These are phyloP conservation scores for Lethrus apterus DNA, from an alignment of 1,140 invertebrate species.

Conservation along the genomic window DNA sequence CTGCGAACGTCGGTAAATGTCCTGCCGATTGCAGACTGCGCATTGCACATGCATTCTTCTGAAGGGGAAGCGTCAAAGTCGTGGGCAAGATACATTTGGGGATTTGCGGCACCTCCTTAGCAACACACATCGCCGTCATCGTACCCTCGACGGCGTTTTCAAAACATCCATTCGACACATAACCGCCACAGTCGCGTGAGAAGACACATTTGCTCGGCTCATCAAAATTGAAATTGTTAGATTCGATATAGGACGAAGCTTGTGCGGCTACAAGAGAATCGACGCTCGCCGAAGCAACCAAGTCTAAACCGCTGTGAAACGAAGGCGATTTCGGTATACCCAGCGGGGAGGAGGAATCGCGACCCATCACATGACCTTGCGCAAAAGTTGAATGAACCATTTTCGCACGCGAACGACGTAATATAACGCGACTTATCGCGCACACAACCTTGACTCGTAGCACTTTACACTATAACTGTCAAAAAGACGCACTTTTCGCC, in stretches of 20 bases:
- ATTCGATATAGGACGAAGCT: slow-evolving; percentile 7
- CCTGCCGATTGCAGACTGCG: slow-evolving; percentile 21
- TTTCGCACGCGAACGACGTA: slow-evolving; percentile 34
- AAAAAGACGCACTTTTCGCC: slow-evolving; percentile 3
- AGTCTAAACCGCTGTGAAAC: slow-evolving; percentile 72
- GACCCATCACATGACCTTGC: slow-evolving; percentile 44
- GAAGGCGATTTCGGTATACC: slow-evolving; percentile 77
- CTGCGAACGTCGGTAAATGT: slow-evolving; percentile 21
- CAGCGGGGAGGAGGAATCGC: slow-evolving; percentile 43
- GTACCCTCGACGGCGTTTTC: background rate
- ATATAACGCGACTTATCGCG: too few species aligned
- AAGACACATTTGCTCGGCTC: slow-evolving; percentile 2
- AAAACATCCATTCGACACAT: background rate
- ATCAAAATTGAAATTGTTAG: slow-evolving; percentile 6
- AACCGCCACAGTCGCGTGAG: background rate
- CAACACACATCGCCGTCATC: background rate
- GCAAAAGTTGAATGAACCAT: slow-evolving; percentile 44
- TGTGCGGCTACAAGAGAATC: slow-evolving; percentile 44
- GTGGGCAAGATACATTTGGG: background rate
- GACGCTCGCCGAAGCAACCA: slow-evolving; percentile 53
- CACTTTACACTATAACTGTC: too few species aligned
- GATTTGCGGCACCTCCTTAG: background rate
- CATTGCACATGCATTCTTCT: slow-evolving; percentile 19
- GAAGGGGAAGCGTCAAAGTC: background rate
- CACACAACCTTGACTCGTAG: slow-evolving; percentile 41